Conservation (phyloP, 2,797 vertebrate genomes). For the Neosilurus mollespiculum region DNA sequence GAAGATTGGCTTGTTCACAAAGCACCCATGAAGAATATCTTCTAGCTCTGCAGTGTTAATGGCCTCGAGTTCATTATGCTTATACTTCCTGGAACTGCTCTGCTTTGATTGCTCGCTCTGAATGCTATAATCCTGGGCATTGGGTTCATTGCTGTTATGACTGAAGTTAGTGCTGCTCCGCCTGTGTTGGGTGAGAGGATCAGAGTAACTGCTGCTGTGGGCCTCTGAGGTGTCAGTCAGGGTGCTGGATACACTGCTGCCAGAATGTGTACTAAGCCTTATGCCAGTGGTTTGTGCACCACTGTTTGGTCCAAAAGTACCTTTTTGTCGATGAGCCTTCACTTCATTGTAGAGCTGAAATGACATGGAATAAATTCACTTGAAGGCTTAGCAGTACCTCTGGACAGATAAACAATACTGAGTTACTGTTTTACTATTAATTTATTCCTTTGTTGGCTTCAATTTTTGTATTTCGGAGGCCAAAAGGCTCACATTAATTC, state of each 20-base stretch:
- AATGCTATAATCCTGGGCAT: constrained; percentile 7
- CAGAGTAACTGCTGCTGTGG: constrained; percentile 68
- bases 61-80: constrained; percentile 55
- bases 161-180: constrained; percentile 44
- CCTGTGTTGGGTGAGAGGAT: constrained; percentile 56
- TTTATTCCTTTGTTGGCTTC: constrained; percentile 60
- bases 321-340: constrained; percentile 79
- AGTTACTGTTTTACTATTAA: constrained; percentile 39
- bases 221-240: constrained; percentile 67
- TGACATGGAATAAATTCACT: constrained; percentile 17
- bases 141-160: constrained; percentile 33
- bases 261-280: constrained; percentile 71
- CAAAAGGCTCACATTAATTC: constrained; percentile 65
- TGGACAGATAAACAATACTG: background rate
- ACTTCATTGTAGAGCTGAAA: constrained; percentile 91
- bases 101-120: constrained; percentile 31
- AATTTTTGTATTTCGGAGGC: constrained; percentile 60
- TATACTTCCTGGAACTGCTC: constrained; percentile 47
- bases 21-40: constrained; percentile 57
- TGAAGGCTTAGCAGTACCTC: constrained; percentile 9
- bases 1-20: constrained; percentile 50
- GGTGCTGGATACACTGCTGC: constrained; percentile 70
- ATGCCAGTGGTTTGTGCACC: constrained; percentile 59
- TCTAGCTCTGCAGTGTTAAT: constrained; percentile 63
- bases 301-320: constrained; percentile 60